These are phyloP conservation scores for Actinia tenebrosa DNA, from an alignment of 64 coral and sea anemone genomes.

Conservation along the genomic window DNA sequence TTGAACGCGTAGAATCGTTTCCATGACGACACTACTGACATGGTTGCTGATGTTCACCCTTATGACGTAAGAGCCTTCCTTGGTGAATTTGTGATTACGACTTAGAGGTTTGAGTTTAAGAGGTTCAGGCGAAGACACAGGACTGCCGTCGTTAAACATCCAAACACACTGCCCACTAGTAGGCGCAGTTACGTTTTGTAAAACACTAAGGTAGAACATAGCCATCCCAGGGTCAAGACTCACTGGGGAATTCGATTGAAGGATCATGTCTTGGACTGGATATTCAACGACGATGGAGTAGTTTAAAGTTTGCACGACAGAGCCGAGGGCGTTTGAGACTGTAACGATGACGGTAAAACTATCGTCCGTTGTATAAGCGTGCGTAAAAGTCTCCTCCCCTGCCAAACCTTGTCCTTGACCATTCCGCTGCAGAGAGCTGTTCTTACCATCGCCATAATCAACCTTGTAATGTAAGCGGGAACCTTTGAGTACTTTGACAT, in stretches of 20 bases:
- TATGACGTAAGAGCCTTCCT: constrained; percentile 26
- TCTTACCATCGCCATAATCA: constrained; percentile 57
- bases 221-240: constrained; percentile 43
- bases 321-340: constrained; percentile 52
- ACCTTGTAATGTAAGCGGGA: constrained; percentile 56
- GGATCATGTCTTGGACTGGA: constrained; percentile 48
- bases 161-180: constrained; percentile 50
- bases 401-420: not conserved
- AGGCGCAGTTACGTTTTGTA: constrained; percentile 26
- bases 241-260: constrained; percentile 48
- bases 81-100: constrained; percentile 18
- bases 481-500: constrained; percentile 45
- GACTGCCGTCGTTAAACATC: constrained; percentile 60
- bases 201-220: constrained; percentile 21
- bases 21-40: constrained; percentile 45
- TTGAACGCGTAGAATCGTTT: constrained; percentile 38
- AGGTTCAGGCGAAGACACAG: constrained; percentile 4
- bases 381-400: constrained; percentile 23
- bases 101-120: not conserved
- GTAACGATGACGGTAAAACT: constrained; percentile 55
- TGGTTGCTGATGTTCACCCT: constrained; percentile 72
- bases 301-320: constrained; percentile 14
- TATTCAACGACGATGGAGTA: constrained; percentile 45
- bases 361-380: constrained; percentile 42
- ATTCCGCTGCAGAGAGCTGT: not conserved